Base-by-base conservation (phyloP, 1,140 invertebrate species). In the Drosophila hydei region DNA sequence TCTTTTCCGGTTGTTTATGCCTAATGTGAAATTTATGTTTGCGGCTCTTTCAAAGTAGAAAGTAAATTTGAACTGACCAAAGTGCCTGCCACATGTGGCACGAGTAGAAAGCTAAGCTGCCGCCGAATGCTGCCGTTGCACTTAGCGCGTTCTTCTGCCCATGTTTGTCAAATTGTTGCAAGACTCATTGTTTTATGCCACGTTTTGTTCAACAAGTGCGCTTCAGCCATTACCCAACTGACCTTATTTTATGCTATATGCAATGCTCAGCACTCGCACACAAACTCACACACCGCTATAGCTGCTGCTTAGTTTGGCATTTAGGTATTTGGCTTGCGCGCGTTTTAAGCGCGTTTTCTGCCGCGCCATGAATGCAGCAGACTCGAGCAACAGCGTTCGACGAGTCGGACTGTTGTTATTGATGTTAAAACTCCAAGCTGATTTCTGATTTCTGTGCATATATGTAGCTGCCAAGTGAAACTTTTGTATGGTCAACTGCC, bases 1-100 rank as follows among this genome's bases (percentile, higher is more conserved):
- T 14, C 14, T 58, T 25, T 60, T 63, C 36, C 70, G 62, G 58
- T 36, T 54, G 68, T 45, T 69, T 62, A 45, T 75, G 75, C 43
- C 83, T 87, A 87, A 87, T 88, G 83, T 81, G 75, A 87, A 87
- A 87, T 75, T 87, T 88, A 75, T 87, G 81, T 87, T 88, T 71
- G 64, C 69, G 58, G 58, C 56, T 43, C 45, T 61, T 61, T 33
- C 56, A 58, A 69, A 87, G 77, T 87, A 87, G 81, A 87, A 87
- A 87, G 81, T 88, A 71, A 70, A 72, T 55, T 38, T 50, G 61
- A 42, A 27, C 61, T 80, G 65, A 72, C 75, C 72, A 58, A 30
- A 64, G 62, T 30, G 50, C 33, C 42, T 51, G 40, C 27, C 59
- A 60, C 63, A 45, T 42, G 42, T 56, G 18, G 51, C 25, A 47